phyloP scores from a whole-genome alignment of 2,888 invertebrate species.

The Epinotia bilunana region DNA sequence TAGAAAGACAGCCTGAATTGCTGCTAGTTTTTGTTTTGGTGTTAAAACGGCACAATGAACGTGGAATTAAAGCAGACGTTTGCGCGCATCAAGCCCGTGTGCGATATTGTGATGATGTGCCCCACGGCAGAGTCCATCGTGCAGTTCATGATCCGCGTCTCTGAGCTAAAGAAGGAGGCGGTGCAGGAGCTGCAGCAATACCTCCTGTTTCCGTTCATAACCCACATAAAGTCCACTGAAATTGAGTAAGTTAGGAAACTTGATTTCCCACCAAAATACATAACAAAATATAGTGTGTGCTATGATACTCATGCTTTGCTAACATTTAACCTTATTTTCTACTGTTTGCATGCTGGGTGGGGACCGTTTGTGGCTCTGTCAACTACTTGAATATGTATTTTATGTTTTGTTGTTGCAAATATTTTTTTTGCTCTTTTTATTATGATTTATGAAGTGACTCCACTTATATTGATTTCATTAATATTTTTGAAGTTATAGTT shows the following conservation, averaged over 20 bases:
- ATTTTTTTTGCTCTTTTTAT: too few species aligned
- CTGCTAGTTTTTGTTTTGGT: not conserved
- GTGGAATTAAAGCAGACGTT: constrained; percentile 69
- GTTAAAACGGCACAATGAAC: constrained; percentile 60
- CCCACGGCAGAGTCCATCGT: constrained; percentile 72
- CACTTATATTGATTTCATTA: too few species aligned
- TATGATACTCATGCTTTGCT: not conserved
- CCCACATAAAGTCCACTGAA: constrained; percentile 67
- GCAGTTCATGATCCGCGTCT: constrained; percentile 62
- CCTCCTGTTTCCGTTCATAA: constrained; percentile 80
- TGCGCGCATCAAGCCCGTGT: constrained; percentile 79
- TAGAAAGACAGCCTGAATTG: not conserved
- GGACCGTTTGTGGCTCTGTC: too few species aligned
- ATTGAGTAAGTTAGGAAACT: constrained; percentile 63
- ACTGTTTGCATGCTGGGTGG: not conserved
- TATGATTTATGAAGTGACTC: too few species aligned
- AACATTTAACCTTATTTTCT: not conserved
- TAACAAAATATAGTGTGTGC: not conserved
- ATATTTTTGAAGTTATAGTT: too few species aligned
- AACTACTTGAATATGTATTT: too few species aligned
- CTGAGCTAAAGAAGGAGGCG: constrained; percentile 67
- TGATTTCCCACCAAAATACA: not conserved
- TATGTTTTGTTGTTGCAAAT: too few species aligned
- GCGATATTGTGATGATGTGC: constrained; percentile 78
- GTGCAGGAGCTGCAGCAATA: constrained; percentile 82